Evolutionary conservation across 1,140 invertebrate genomes (phyloP), one percentile per base, ranked within the genome.

Genomic region (Heterodera schachtii): DNA sequence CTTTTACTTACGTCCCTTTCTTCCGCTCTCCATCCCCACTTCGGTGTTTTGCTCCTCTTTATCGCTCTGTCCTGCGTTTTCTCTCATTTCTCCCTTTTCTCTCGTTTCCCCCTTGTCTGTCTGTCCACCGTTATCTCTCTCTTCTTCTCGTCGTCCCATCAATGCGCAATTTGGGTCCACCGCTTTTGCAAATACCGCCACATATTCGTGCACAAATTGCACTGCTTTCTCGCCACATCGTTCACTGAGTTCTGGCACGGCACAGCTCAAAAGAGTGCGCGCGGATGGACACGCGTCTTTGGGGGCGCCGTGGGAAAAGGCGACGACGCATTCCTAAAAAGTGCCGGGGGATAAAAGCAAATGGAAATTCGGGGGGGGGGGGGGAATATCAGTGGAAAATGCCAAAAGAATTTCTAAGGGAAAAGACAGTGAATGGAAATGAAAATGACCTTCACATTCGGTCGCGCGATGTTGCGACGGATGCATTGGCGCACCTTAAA

Each of bases 231-330:
- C 43, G 13, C 87, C 86, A 76, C 86, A 87, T 31, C 87, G 86
- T 66, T 87, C 77, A 7, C 44, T 57, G 31, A 89, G 80, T 11
- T 79, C 52, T 13, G 84, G 80, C 73, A 87, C 64, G 13, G 87
- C 81, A 71, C 87, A 89, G 13, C 60, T 71, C 6, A 90, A 78
- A 21, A 89, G 87, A 60, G 73, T 69, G 52, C 87, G 88, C 57
- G 88, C 77, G 3, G 87, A 90, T 44, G 80, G 47, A 75, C 87
- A 89, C 9, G 87, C 87, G 57, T 90, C 79, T 67, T 86, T 78
- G 19, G 87, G 87, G 8, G 87, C 87, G n/a, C 87, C 85, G 57
- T 85, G 80, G 46, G 87, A 89, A 77, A 89, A 89, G 1, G 81
- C 77, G 46, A 82, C 66, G n/a, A 89, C 88, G 77, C 87, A 89